Percentiles rank a stretch among this genome's conserved stretches.
Evolutionary conservation across 2,113 vertebrate genomes (phyloP).

Genomic region (Centropristis striata): DNA sequence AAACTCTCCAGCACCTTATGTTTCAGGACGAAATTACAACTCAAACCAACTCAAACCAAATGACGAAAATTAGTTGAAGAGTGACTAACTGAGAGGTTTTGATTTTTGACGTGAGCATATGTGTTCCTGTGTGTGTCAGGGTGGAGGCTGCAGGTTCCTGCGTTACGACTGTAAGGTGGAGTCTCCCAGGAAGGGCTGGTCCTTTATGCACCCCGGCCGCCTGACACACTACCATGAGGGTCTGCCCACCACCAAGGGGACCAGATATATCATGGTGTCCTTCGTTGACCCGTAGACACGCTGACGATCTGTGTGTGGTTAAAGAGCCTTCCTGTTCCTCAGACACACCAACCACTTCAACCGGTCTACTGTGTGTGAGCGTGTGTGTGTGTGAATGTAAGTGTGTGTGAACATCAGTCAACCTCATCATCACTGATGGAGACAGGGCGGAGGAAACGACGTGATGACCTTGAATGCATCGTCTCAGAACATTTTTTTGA

Average conservation of each 20-base stretch:
- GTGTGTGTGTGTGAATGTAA: background rate
- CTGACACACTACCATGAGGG: slow-evolving; percentile 94
- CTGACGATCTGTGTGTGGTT: background rate
- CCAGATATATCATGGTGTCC: slow-evolving; percentile 94
- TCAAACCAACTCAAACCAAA: no score
- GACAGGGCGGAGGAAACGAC: background rate
- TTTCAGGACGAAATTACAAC: no score
- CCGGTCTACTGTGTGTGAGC: background rate
- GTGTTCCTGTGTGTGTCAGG: slow-evolving; percentile 74
- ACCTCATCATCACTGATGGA: slow-evolving; percentile 20
- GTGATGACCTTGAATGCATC: slow-evolving; percentile 33
- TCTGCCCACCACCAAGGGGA: slow-evolving; percentile 89
- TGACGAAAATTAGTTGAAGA: no score
- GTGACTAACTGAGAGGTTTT: no score
- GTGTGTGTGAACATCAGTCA: slow-evolving; percentile 3
- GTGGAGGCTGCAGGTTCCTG: slow-evolving; percentile 91
- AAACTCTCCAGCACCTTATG: no score
- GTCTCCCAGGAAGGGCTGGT: slow-evolving; percentile 91
- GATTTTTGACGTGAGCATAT: background rate
- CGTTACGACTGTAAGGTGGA: slow-evolving; percentile 89
- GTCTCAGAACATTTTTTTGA: background rate
- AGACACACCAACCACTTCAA: background rate
- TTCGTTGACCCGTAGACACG: slow-evolving; percentile 88
- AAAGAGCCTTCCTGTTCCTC: slow-evolving; percentile 3
- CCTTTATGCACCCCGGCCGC: slow-evolving; percentile 91